A percentile compares a stretch with the other conserved stretches of the same genome.
Conservation (phyloP, 1,140 invertebrate genomes). For the Ceratina japonica region DNA sequence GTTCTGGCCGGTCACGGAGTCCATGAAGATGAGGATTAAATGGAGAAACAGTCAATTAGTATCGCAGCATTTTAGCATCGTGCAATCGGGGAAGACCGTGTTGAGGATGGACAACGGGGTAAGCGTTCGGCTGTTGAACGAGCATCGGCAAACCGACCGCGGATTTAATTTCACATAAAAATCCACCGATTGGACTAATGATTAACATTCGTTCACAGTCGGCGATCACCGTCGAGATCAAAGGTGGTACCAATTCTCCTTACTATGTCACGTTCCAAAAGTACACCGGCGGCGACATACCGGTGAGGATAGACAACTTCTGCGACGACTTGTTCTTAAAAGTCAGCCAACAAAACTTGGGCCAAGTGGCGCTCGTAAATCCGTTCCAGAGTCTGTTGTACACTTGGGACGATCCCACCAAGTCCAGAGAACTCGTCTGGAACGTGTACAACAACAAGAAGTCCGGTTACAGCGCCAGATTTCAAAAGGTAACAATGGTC, state of each 20-base stretch:
- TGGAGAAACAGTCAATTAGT: slow-evolving; percentile 87
- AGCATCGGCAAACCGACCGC: too few relatives aligned
- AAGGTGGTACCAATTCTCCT: slow-evolving; percentile 85
- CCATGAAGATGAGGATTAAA: slow-evolving; percentile 90
- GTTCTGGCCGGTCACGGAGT: slow-evolving; percentile 91
- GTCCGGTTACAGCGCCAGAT: slow-evolving; percentile 85
- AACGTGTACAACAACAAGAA: slow-evolving; percentile 91
- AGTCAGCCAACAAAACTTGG: slow-evolving; percentile 86
- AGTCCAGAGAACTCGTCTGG: slow-evolving; percentile 87
- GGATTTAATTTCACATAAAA: too few relatives aligned
- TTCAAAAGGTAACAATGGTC: slow-evolving; percentile 82
- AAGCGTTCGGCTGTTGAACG: slow-evolving; percentile 65
- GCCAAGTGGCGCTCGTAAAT: slow-evolving; percentile 87
- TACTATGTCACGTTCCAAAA: slow-evolving; percentile 86
- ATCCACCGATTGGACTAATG: neutral
- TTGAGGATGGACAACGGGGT: slow-evolving; percentile 92
- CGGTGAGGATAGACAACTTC: slow-evolving; percentile 89
- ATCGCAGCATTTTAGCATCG: slow-evolving; percentile 89
- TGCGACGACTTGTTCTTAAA: slow-evolving; percentile 91
- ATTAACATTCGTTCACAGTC: slow-evolving; percentile 79
- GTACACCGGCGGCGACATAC: slow-evolving; percentile 86
- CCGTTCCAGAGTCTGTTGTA: slow-evolving; percentile 89
- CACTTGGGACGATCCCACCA: slow-evolving; percentile 92
- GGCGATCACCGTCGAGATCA: slow-evolving; percentile 86
- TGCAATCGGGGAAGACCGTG: slow-evolving; percentile 85